Evolutionary conservation across 2,113 vertebrate genomes (phyloP).

Genomic region (Onychostoma macrolepis): DNA sequence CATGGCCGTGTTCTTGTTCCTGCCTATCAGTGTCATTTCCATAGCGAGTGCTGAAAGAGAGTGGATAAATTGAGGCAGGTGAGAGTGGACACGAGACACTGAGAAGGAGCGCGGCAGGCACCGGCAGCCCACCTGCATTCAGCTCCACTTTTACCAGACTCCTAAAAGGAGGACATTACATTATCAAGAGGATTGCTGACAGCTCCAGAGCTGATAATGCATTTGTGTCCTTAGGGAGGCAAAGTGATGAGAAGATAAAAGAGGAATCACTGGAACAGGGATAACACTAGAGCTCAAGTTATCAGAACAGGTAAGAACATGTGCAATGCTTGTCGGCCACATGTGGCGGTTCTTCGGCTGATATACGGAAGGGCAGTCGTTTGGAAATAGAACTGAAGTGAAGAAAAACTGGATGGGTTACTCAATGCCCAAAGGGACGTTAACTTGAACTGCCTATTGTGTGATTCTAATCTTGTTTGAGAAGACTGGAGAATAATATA

Average conservation of each 20-base stretch:
- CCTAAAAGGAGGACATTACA: constrained; percentile 36
- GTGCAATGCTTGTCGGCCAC: not conserved
- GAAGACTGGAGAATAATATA: not conserved
- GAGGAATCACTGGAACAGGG: constrained; percentile 7
- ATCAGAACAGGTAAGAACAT: constrained; percentile 41
- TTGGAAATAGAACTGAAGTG: not conserved
- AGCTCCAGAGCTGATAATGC: constrained; percentile 25
- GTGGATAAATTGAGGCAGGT: constrained; percentile 64
- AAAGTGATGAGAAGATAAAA: constrained; percentile 29
- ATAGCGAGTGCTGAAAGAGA: constrained; percentile 66
- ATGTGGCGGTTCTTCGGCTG: not conserved
- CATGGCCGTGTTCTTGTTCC: constrained; percentile 61
- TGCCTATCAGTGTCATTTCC: constrained; percentile 64
- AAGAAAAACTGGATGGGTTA: constrained; percentile 17
- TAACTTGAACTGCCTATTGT: constrained; percentile 6
- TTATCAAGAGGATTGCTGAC: constrained; percentile 29
- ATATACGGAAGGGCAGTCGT: not conserved
- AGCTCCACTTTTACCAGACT: constrained; percentile 31
- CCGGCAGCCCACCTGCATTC: constrained; percentile 21
- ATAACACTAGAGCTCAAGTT: not conserved
- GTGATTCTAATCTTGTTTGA: not conserved
- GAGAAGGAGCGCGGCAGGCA: constrained; percentile 22
- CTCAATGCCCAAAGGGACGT: not conserved
- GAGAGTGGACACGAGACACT: constrained; percentile 57
- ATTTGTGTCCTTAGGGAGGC: constrained; percentile 5